Evolutionary conservation across 2,113 vertebrate species (phyloP).

Genomic region (Tichodroma muraria): DNA sequence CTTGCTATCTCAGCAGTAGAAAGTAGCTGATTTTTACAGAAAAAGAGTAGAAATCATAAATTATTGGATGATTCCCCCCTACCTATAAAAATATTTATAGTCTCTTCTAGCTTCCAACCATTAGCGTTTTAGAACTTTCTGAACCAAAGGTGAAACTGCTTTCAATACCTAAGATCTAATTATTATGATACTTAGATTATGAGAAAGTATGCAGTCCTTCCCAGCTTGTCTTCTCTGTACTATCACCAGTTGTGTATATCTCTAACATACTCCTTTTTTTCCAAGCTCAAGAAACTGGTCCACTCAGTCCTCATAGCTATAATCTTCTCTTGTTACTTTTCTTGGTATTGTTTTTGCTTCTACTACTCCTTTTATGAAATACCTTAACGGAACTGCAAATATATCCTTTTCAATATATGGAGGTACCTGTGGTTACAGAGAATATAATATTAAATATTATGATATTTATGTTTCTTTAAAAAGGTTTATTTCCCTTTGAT

Average conservation of each 20-base stretch:
- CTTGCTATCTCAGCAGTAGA: background rate
- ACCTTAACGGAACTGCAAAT: background rate
- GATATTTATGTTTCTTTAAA: background rate
- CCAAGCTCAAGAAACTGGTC: background rate
- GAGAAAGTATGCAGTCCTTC: background rate
- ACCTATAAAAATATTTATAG: background rate
- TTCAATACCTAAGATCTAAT: background rate
- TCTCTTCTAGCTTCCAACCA: background rate
- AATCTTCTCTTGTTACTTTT: background rate
- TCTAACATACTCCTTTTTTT: background rate
- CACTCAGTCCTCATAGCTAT: background rate
- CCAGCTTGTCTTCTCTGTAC: background rate
- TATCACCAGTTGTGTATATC: background rate
- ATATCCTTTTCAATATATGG: background rate
- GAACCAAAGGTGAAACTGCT: background rate
- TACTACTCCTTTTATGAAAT: background rate
- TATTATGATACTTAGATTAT: background rate
- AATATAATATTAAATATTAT: background rate
- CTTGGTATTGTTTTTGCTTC: background rate
- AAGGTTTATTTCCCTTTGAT: background rate
- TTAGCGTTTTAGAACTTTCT: background rate
- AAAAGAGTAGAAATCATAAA: background rate
- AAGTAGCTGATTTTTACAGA: background rate
- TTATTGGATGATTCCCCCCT: background rate
- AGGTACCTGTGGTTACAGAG: background rate